Evolutionary conservation across 2,888 invertebrate species (phyloP), one percentile per base, ranked within the genome.

Genomic region (Drosophila mettleri): DNA sequence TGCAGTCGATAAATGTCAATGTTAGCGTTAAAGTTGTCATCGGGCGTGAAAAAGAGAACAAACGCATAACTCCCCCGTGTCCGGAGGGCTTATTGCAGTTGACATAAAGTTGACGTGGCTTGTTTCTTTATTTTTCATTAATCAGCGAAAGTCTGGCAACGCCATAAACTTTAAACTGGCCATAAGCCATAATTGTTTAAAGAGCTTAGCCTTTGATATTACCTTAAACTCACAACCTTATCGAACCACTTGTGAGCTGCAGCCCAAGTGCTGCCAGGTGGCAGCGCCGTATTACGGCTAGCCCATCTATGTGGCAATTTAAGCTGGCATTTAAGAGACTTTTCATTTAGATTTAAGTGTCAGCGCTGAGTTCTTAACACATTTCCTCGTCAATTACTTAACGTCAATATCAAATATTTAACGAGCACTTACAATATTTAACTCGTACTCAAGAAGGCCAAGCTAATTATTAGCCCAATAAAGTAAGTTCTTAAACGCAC

Each of bases 1-100:
- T 68, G 18, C 14, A 64, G 57, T 73, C 73, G 61, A 80, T 79
- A 76, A 78, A 76, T 69, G 79, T 76, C 79, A 70, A 45, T 45
- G 29, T 43, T 52, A 36, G 46, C 62, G 43, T 34, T 60, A 31
- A 66, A 33, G 24, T 34, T 62, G 55, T 57, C 71, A 52, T 31
- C 61, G 52, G 48, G 24, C 31, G 36, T 60, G 51, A 27, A 18
- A 45, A 5, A 6, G 16, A 8, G 8, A 8, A 29, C 29, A 33
- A 34, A 27, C 24, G 10, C 31, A 31, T 18, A 12, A 16, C 24
- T 24, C 18, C 33, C 16, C 16, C 43, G 24, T 18, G 24, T 18
- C 33, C 3, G 9, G 9, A 7, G 3, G n/a, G n/a, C 6, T 38
- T 4, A 29, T 38, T 52, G 52, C 36, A 52, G 52, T 29, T 39